Conservation (phyloP, 2,888 invertebrate genomes). For the Orthonevra nobilis region DNA sequence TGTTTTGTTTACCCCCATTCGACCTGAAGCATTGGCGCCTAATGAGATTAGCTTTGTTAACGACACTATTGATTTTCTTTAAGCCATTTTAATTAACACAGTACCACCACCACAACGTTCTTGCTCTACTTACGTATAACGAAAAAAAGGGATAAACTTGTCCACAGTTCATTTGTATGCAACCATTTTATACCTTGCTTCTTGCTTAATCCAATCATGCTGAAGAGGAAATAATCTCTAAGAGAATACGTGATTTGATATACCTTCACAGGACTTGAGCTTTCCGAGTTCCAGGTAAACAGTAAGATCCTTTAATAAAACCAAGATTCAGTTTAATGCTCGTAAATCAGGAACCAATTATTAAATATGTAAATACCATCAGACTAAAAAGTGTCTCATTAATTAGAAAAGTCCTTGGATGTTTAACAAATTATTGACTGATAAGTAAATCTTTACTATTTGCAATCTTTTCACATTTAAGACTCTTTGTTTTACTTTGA, state of each 20-base stretch:
- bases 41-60: constrained; percentile 53
- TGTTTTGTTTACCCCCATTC: background rate
- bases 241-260: too few species aligned
- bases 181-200: constrained; percentile 1
- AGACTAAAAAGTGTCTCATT: too few species aligned
- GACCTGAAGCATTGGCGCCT: constrained; percentile 11
- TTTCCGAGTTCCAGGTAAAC: too few species aligned
- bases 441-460: constrained; percentile 3
- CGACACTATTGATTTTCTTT: constrained; percentile 17
- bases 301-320: too few species aligned
- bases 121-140: constrained; percentile 32
- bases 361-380: too few species aligned
- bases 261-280: too few species aligned
- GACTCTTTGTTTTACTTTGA: too few species aligned
- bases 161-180: constrained; percentile 22
- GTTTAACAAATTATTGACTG: constrained; percentile 65
- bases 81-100: constrained; percentile 48
- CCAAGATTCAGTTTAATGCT: too few species aligned
- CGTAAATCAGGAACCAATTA: too few species aligned
- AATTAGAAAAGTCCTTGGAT: too few species aligned
- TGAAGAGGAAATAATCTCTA: constrained; percentile 8
- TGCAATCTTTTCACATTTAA: too few species aligned
- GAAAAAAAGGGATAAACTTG: background rate
- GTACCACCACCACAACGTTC: constrained; percentile 2
- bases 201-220: constrained; percentile 12